phyloP scores from a whole-genome alignment of 2,797 vertebrate species.

The Myotis vivesi region DNA sequence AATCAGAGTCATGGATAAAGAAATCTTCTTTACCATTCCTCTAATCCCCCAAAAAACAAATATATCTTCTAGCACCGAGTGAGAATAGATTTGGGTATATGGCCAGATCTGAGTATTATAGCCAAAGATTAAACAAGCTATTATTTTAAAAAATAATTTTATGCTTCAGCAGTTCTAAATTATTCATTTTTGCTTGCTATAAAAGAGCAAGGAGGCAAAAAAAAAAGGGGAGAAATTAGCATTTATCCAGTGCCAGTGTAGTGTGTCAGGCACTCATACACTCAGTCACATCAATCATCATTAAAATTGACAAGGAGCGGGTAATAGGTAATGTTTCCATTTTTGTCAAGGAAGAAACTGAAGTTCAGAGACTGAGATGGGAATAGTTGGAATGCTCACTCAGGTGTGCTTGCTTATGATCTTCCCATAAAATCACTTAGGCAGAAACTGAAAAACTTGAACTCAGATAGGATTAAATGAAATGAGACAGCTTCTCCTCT shows the following conservation, averaged over 20 bases:
- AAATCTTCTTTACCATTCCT: background rate
- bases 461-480: background rate
- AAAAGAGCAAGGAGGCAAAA: background rate
- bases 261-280: background rate
- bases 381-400: background rate
- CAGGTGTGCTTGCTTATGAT: background rate
- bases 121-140: background rate
- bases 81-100: background rate
- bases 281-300: background rate
- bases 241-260: background rate
- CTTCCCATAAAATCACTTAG: background rate
- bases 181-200: slow-evolving; percentile 1
- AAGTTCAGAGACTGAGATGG: background rate
- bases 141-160: background rate
- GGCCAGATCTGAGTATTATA: background rate
- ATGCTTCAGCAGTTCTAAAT: slow-evolving; percentile 10
- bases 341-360: background rate
- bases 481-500: background rate
- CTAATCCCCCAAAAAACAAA: background rate
- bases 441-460: slow-evolving; percentile 15
- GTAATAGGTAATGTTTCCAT: background rate
- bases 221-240: background rate
- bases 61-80: background rate
- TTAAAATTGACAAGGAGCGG: background rate
- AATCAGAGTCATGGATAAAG: background rate